Percentiles rank a stretch among this genome's conserved stretches.
These are phyloP conservation scores for Epinephelus cyanopodus DNA, from an alignment of 2,113 vertebrate genomes.

Conservation along the genomic window DNA sequence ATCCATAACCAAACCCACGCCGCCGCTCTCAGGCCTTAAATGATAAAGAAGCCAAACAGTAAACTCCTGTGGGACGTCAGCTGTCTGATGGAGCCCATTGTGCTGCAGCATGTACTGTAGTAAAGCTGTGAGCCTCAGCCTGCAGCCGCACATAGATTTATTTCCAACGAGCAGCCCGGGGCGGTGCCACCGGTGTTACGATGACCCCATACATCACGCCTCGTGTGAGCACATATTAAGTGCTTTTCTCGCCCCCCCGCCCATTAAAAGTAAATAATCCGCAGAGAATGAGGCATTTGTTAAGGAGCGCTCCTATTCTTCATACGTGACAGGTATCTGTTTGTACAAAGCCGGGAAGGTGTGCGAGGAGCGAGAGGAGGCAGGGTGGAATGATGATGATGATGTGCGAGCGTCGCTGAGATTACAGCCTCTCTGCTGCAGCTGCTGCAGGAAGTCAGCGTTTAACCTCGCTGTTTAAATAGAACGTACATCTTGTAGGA, in stretches of 20 bases:
- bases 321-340: slow-evolving; percentile 83
- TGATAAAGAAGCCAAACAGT: background rate
- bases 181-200: slow-evolving; percentile 57
- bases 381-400: slow-evolving; percentile 53
- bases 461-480: no score
- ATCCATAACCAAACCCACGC: no score
- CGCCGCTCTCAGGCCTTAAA: background rate
- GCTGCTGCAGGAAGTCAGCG: no score
- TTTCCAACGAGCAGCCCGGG: slow-evolving; percentile 68
- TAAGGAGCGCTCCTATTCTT: slow-evolving; percentile 75
- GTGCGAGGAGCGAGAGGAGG: slow-evolving; percentile 36
- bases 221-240: slow-evolving; percentile 84
- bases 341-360: slow-evolving; percentile 63
- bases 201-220: slow-evolving; percentile 85
- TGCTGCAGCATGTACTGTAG: slow-evolving; percentile 15
- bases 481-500: no score
- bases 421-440: background rate
- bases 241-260: slow-evolving; percentile 75
- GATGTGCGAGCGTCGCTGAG: slow-evolving; percentile 27
- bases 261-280: slow-evolving; percentile 87
- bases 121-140: slow-evolving; percentile 38
- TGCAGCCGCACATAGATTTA: slow-evolving; percentile 73
- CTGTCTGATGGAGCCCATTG: slow-evolving; percentile 13
- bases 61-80: background rate
- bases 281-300: slow-evolving; percentile 78